Conservation (phyloP, 2,113 vertebrate species). For the Cichladusa arquata region DNA sequence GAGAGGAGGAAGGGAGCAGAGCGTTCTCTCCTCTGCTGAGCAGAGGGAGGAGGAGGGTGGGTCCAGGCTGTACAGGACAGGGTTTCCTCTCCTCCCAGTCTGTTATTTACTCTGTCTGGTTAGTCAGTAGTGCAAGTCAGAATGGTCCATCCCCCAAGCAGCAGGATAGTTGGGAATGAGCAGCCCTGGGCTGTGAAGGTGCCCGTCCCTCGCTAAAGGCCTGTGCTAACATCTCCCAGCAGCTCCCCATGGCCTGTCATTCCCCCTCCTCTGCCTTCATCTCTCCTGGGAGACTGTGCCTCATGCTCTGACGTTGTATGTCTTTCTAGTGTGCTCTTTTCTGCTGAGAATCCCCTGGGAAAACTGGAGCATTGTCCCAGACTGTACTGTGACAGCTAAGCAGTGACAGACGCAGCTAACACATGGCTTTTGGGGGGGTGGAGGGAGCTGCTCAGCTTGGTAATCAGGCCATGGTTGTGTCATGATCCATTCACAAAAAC, state of each 20-base stretch:
- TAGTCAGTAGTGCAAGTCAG: neutral
- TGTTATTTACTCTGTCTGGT: neutral
- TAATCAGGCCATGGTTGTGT: neutral
- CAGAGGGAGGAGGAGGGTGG: neutral
- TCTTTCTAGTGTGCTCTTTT: neutral
- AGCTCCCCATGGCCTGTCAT: neutral
- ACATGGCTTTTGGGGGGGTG: conserved; percentile 13
- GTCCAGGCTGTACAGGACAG: neutral
- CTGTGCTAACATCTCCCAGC: neutral
- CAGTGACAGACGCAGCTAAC: conserved; percentile 5
- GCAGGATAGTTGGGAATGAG: neutral
- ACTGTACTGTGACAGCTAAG: conserved; percentile 20
- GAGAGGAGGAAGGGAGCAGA: neutral
- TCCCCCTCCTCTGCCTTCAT: neutral
- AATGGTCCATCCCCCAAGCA: neutral
- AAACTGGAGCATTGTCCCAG: conserved; percentile 1
- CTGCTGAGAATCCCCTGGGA: conserved; percentile 18
- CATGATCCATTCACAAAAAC: conserved; percentile 4
- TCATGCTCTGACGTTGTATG: neutral
- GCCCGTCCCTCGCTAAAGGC: neutral
- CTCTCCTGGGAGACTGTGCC: neutral
- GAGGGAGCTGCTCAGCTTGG: neutral
- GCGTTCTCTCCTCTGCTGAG: neutral
- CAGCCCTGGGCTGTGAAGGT: neutral
- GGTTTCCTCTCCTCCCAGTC: neutral